A percentile compares a stretch with the other conserved stretches of the same genome.
These are phyloP conservation scores for Ochropacha duplaris DNA, from an alignment of 2,888 invertebrate species.

Conservation along the genomic window DNA sequence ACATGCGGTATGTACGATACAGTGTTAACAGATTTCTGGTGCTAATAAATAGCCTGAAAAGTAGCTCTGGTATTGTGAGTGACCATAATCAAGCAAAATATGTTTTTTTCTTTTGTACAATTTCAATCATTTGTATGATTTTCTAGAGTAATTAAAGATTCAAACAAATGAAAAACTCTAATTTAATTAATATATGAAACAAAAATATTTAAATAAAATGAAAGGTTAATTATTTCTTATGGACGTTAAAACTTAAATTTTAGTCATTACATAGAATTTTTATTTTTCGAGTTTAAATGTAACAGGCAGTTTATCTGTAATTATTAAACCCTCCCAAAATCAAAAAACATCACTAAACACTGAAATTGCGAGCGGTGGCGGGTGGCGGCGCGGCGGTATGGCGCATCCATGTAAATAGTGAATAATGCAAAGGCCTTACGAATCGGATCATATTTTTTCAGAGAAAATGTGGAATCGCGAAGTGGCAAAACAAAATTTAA, in stretches of 20 bases:
- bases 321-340: background rate
- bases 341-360: background rate
- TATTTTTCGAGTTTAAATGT: background rate
- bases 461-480: constrained; percentile 75
- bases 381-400: constrained; percentile 29
- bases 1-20: no score
- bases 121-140: no score
- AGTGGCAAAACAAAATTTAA: constrained; percentile 83
- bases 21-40: no score
- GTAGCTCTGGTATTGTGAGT: no score
- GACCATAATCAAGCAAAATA: no score
- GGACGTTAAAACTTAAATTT: background rate
- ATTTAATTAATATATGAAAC: no score
- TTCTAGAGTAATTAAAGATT: no score
- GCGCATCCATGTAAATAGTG: constrained; percentile 58
- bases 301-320: background rate
- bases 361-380: constrained; percentile 15
- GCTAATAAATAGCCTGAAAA: no score
- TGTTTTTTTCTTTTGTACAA: no score
- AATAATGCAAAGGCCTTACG: constrained; percentile 69
- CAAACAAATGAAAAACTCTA: no score
- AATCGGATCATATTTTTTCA: constrained; percentile 74
- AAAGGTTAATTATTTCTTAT: no score
- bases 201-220: no score
- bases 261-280: background rate